Base-by-base conservation (phyloP, 1,140 invertebrate genomes). In the Calliopsis andreniformis region DNA sequence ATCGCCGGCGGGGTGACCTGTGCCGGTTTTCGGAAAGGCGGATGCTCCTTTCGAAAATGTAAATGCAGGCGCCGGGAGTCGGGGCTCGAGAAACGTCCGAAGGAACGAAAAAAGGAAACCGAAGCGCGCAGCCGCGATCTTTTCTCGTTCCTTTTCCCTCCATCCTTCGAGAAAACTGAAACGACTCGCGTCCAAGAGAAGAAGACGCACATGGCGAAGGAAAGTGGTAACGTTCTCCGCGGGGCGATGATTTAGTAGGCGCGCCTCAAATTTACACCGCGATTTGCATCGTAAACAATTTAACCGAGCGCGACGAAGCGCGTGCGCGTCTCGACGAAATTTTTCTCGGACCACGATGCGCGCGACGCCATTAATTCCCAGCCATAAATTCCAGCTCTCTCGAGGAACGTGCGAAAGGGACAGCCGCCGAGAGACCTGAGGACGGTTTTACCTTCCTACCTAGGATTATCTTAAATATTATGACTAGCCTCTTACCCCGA, bases 391-490 rank as follows among this genome's bases (percentile, higher is more conserved):
- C 58, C 39, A 23, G 14, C 28, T 76, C 56, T n/a, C 8, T 10
- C 39, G 39, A 20, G 73, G 66, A 70, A 20, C 43, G 67, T 23
- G 47, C 58, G 28, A 53, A 20, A 16, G n/a, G 49, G 3, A 28
- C 5, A 5, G 14, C 4, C 23, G 53, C 32, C 35, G 63, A 30
- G 67, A 53, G 68, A 69, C 20, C 42, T 35, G 45, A 67, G 45
- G 76, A 63, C 67, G 70, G 66, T 77, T 30, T 56, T 59, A 73
- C 70, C 75, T 84, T 82, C 59, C 53, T 72, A 20, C 53, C 72
- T 80, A 72, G 86, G 82, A 87, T 87, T 87, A 88, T 88, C 80
- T 87, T 77, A 78, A 82, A 83, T 80, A 84, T 86, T 87, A 84
- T 80, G 82, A 81, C 86, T 77, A 83, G 67, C 80, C 69, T 68